Evolutionary conservation across 37 sponge, comb jelly and placozoan species (phyloP), one percentile per base, ranked within the genome.

Genomic region (Lycopodina hypogea): DNA sequence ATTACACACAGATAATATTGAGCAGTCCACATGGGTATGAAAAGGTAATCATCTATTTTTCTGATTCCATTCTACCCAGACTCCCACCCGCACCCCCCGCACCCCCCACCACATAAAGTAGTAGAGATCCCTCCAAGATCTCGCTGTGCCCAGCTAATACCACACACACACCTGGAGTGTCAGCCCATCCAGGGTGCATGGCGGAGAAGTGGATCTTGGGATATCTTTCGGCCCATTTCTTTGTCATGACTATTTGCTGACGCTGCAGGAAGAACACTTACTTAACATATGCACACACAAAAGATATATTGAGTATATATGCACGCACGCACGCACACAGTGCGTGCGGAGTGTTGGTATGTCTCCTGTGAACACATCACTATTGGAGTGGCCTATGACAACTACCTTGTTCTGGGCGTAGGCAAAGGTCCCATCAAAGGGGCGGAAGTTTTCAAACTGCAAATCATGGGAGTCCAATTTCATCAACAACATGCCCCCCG

Each of bases 161-260:
- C n/a, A n/a, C n/a, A n/a, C n/a, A n/a, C 45, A 1, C 68, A 86
- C 87, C 83, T 66, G 83, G 79, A 51, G 89, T 88, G 41, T 82
- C 89, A 42, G 83, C 83, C 89, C 89, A 88, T 11, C 89, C 89
- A 33, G 96, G 96, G 48, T 96, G 96, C 96, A 96, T 96, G n/a
- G 96, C 73, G 12, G 84, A 82, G 77, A 96, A 96, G 66, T 85
- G 85, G 52, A 96, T 82, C 26, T 86, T 86, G 0, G 82, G 80
- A 48, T 88, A 81, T 42, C 60, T 40, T 53, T 77, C 52, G 1
- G 93, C 79, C 93, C 90, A 96, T 22, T 52, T 61, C 60, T 89
- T 83, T 0, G 74, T 78, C 91, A 96, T 93, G 26, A 96, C 87
- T 52, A 96, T 82, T 63, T 96, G 96, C 81, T 96, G 96, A 39